Evolutionary conservation across 1,140 invertebrate species (phyloP), one percentile per base, ranked within the genome.

Genomic region (Hycleus cichorii): DNA sequence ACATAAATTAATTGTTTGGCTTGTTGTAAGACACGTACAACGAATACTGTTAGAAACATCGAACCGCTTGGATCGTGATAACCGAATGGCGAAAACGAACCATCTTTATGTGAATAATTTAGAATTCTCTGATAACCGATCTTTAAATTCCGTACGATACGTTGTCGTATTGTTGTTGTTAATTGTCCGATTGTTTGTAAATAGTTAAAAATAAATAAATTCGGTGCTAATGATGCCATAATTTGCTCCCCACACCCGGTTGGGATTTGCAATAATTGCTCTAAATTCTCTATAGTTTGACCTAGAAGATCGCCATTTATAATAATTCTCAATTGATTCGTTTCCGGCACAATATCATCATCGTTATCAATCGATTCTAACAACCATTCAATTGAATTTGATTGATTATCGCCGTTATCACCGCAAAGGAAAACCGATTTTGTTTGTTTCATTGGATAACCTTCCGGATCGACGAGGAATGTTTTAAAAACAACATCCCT

Each of bases 1-100:
- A 91, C 80, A 54, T 79, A 78, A 56, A 90, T 86, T 60, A 81
- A 82, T 0, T 71, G 64, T 24, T 76, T 74, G 1, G 87, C 85
- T 64, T 86, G 80, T 3, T 80, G 77, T 61, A 90, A 85, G 0
- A 84, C 87, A 63, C 84, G 83, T 0, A 90, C 77, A 3, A 91
- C 88, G 70, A 90, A 91, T 0, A 88, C 84, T 0, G 89, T 91
- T 11, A 91, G 69, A 79, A 88, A 91, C 64, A 85, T 86, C 4
- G 86, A 90, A 2, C 88, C 88, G 26, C 48, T 39, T 6, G 60
- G 25, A 62, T 73, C 69, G 26, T 69, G 57, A 43, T 71, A 63
- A 4, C 87, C 88, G 70, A 90, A 91, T 1, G 88, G 86, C 18
- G 87, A 89, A 72, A 88, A 91, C 0, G 89, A 90, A 7, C 87